These are phyloP conservation scores for Goniozus legneri DNA, from an alignment of 1,140 invertebrate species.

Conservation along the genomic window DNA sequence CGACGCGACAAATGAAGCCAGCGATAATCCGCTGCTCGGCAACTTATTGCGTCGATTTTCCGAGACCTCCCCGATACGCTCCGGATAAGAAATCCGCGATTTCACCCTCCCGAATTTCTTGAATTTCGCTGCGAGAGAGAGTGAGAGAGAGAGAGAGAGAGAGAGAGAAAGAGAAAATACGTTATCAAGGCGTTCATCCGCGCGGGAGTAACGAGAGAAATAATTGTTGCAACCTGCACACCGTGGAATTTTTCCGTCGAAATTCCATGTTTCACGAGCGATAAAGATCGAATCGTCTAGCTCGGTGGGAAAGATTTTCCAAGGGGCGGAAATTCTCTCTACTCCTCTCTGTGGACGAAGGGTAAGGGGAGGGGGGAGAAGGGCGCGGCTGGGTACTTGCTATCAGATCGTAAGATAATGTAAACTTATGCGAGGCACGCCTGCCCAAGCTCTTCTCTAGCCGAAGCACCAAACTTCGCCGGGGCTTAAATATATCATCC, in stretches of 20 bases:
- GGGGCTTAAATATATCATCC: conserved; percentile 53
- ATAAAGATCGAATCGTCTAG: too few relatives aligned
- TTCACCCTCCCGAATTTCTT: too few relatives aligned
- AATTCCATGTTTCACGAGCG: neutral
- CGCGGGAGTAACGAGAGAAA: too few relatives aligned
- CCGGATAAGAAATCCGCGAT: too few relatives aligned
- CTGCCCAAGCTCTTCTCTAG: conserved; percentile 25
- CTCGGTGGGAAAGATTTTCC: conserved; percentile 15
- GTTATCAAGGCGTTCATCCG: too few relatives aligned
- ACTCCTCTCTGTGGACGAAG: conserved; percentile 20
- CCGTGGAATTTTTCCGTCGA: conserved; percentile 1
- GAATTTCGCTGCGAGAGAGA: too few relatives aligned
- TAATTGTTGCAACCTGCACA: too few relatives aligned
- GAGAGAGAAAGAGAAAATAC: too few relatives aligned
- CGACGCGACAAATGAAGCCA: neutral
- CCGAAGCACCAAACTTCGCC: conserved; percentile 46
- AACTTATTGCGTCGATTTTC: too few relatives aligned
- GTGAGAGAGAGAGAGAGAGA: too few relatives aligned
- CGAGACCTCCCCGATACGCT: too few relatives aligned
- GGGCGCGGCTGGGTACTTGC: conserved; percentile 30
- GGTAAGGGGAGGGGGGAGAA: conserved; percentile 17
- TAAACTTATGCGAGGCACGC: conserved; percentile 55
- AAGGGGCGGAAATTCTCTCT: conserved; percentile 24
- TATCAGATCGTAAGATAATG: conserved; percentile 55
- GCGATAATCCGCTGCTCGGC: too few relatives aligned